A percentile compares a stretch with the other conserved stretches of the same genome.
phyloP scores from a whole-genome alignment of 2,113 vertebrate genomes.

The Empidonax traillii region DNA sequence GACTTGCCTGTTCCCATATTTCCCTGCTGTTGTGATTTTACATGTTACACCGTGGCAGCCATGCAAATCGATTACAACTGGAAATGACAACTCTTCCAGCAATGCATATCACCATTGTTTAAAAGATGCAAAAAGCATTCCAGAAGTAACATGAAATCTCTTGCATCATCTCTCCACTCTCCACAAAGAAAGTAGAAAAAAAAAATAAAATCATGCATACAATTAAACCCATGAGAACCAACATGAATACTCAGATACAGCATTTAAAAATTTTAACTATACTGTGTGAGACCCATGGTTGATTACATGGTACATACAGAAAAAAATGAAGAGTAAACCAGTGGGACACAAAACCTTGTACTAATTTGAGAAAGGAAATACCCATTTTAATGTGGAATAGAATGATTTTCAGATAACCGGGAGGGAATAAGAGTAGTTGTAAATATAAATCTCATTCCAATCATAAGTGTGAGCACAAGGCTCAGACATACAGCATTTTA shows the following conservation, averaged over 20 bases:
- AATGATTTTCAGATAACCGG: neutral
- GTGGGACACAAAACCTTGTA: neutral
- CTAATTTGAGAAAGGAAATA: neutral
- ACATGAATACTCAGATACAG: neutral
- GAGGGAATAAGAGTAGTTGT: neutral
- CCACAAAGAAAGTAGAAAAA: neutral
- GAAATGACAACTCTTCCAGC: conserved; percentile 64
- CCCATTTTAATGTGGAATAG: neutral
- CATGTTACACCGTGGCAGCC: conserved; percentile 60
- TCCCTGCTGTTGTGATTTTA: conserved; percentile 55
- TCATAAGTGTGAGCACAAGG: neutral
- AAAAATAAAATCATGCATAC: neutral
- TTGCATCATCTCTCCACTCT: conserved; percentile 12
- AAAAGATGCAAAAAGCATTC: conserved; percentile 59
- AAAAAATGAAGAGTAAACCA: neutral
- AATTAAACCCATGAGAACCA: conserved; percentile 13
- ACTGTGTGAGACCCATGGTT: neutral
- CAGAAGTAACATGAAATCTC: conserved; percentile 44
- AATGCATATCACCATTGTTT: conserved; percentile 58
- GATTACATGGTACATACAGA: neutral
- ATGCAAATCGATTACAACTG: conserved; percentile 67
- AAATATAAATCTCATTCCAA: neutral
- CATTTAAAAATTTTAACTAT: neutral
- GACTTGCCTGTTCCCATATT: conserved; percentile 34
- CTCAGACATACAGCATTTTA: neutral